These are phyloP conservation scores for Drosophila repletoides DNA, from an alignment of 1,140 invertebrate species.

Conservation along the genomic window DNA sequence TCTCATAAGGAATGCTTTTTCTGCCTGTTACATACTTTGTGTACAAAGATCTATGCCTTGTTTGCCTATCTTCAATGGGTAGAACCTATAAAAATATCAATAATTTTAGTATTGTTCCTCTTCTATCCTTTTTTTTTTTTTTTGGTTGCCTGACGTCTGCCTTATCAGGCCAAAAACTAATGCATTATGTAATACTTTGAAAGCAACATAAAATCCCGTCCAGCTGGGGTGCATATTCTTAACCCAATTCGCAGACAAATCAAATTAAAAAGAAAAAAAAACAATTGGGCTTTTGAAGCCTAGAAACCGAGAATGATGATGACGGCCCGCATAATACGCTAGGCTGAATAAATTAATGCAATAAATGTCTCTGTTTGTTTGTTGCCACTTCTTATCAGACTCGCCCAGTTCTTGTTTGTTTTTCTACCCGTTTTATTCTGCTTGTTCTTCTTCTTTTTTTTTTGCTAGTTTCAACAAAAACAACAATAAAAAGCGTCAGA, in stretches of 20 bases:
- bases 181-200: conserved; percentile 51
- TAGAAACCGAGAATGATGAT: neutral
- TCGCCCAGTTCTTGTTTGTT: no score
- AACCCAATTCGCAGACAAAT: conserved; percentile 54
- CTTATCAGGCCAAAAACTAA: conserved; percentile 53
- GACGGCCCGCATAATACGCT: conserved; percentile 14
- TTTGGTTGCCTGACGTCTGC: conserved; percentile 1
- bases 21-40: no score
- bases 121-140: neutral
- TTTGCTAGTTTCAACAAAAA: conserved; percentile 24
- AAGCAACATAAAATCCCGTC: neutral
- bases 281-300: neutral
- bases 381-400: conserved; percentile 26
- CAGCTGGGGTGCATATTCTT: conserved; percentile 59
- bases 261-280: conserved; percentile 40
- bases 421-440: neutral
- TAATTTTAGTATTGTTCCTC: neutral
- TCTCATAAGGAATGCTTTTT: no score
- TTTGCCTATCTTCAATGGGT: no score
- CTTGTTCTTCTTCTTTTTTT: conserved; percentile 26
- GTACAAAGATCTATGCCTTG: no score
- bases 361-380: conserved; percentile 67
- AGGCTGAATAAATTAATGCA: conserved; percentile 62
- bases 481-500: conserved; percentile 48
- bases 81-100: no score